Base-by-base conservation (phyloP, 2,797 vertebrate species). In the Adrianichthys oophorus region DNA sequence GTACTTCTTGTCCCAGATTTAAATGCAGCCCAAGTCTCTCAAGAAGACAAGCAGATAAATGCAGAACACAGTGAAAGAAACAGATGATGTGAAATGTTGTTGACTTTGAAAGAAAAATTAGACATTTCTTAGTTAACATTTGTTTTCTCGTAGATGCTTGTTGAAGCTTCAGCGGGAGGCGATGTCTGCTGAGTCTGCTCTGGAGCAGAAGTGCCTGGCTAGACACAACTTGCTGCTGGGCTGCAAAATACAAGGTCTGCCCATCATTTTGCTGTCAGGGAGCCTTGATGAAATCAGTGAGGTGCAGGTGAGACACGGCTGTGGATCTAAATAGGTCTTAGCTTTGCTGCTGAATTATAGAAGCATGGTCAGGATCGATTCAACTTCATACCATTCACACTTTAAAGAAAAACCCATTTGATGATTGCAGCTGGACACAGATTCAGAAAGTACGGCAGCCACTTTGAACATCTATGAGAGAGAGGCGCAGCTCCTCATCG, bases 161-260 rank as follows among this genome's bases (percentile, higher is more conserved):
- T 82, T 79, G 51, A 94, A 91, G 68, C 67, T 92, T 44, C 96
- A 98, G 80, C 93, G 87, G 46, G 90, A 95, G 82, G 78, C 89
- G 29, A 76, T 92, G 59, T 76, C 74, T 14, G 40, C 87, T 19
- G 95, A 98, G 75, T 83, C 80, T 0, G 79, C 88, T 17, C 64
- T 97, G 76, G 97, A 99, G 74, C 93, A 94, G 53, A 93, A 91
- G 51, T 91, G 78, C 15, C 56, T 96, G 52, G 87, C 86, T 58
- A 85, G 86, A 74, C 97, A 99, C 76, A 99, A 98, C 69, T 15
- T 95, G 50, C 91, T 99, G 59, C 88, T 97, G 29, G 86, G 85
- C 45, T 98, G 95, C 80, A 98, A 98, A 78, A 92, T 99, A 41
- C 87, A 94, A 57, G 73, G 89, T 72, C 79, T 97, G 48, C 91